Evolutionary conservation across 53 echinoderm and acorn worm genomes (phyloP).

Genomic region (Pentamera pediparva): DNA sequence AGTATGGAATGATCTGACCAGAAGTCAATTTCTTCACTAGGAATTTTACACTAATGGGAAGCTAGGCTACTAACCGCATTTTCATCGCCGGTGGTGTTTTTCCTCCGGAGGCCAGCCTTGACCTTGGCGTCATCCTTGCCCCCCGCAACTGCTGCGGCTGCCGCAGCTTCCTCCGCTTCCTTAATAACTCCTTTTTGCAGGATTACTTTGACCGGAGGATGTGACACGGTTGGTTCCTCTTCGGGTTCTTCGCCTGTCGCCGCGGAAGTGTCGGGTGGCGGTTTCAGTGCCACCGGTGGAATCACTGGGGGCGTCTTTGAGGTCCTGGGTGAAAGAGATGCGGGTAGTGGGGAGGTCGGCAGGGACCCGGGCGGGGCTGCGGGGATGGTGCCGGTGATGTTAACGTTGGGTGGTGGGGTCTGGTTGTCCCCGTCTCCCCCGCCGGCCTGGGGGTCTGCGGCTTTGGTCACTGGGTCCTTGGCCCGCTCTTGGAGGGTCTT

Average conservation of each 20-base stretch:
- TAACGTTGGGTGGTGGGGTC: conserved; percentile 46
- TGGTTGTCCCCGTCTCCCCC: conserved; percentile 29
- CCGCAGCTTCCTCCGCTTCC: neutral
- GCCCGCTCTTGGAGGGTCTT: conserved; percentile 56
- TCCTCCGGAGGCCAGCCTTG: conserved; percentile 38
- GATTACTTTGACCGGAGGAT: conserved; percentile 23
- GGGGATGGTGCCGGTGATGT: conserved; percentile 37
- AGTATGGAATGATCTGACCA: too few relatives aligned
- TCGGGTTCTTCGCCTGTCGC: neutral
- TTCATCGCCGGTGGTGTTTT: conserved; percentile 37
- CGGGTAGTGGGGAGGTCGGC: conserved; percentile 36
- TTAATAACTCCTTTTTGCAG: conserved; percentile 13
- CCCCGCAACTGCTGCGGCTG: too few relatives aligned
- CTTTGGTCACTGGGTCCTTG: conserved; percentile 57
- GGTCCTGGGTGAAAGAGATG: conserved; percentile 29
- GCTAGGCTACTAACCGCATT: conserved; percentile 22
- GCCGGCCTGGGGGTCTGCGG: conserved; percentile 62
- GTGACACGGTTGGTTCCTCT: neutral
- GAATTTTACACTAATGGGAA: too few relatives aligned
- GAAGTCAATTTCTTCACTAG: too few relatives aligned
- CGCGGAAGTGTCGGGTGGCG: neutral
- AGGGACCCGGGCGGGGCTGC: conserved; percentile 31
- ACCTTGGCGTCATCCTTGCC: conserved; percentile 1
- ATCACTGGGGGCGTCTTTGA: conserved; percentile 14
- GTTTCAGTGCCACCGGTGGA: neutral